Evolutionary conservation across 1,140 invertebrate species (phyloP).

Genomic region (Cyclargus thomasi): DNA sequence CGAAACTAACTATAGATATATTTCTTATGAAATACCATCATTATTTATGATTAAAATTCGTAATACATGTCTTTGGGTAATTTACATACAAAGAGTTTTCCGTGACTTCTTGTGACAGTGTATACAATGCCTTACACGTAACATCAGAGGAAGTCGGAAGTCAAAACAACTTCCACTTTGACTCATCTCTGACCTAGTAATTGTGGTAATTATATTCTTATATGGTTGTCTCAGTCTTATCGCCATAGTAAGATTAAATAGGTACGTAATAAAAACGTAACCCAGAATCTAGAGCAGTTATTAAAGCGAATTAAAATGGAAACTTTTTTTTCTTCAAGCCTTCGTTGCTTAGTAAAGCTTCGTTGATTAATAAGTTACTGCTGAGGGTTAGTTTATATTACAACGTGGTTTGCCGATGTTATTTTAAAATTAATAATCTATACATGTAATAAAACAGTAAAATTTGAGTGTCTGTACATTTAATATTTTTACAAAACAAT

Average conservation of each 20-base stretch:
- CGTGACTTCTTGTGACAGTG: neutral
- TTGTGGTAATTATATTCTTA: constrained; percentile 13
- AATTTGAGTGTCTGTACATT: too few species aligned
- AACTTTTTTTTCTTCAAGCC: neutral
- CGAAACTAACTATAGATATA: neutral
- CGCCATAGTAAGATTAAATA: neutral
- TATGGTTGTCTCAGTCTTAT: neutral
- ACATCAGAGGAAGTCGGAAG: constrained; percentile 20
- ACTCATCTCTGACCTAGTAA: constrained; percentile 24
- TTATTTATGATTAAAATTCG: neutral
- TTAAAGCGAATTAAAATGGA: neutral
- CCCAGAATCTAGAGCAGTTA: neutral
- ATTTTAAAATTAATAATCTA: too few species aligned
- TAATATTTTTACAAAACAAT: too few species aligned
- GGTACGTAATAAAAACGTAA: neutral
- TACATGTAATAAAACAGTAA: too few species aligned
- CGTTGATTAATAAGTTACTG: too few species aligned
- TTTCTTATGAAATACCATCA: neutral
- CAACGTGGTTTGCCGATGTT: too few species aligned
- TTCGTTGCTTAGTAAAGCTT: too few species aligned
- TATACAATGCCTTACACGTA: constrained; percentile 3
- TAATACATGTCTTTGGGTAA: neutral
- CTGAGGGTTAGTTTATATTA: too few species aligned
- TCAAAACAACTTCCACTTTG: constrained; percentile 21
- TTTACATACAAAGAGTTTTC: neutral